A percentile compares a stretch with the other conserved stretches of the same genome.
Evolutionary conservation across 2,888 invertebrate species (phyloP).

Genomic region (Cerastis leucographa): DNA sequence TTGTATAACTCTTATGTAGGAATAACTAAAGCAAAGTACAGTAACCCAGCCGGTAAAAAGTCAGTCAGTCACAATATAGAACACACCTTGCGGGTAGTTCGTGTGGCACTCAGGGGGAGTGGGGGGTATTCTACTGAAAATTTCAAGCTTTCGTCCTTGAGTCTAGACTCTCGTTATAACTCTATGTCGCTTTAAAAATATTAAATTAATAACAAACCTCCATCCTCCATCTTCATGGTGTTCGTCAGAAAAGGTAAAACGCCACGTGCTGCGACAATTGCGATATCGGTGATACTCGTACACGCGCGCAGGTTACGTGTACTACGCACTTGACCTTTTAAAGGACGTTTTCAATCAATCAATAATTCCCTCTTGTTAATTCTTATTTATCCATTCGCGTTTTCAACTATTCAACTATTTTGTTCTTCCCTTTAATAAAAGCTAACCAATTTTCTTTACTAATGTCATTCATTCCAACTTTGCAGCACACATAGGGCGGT

Average conservation of each 20-base stretch:
- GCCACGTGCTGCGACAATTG: background rate
- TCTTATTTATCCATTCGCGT: background rate
- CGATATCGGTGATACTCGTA: background rate
- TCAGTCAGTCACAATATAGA: background rate
- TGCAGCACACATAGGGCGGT: background rate
- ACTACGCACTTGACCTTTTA: background rate
- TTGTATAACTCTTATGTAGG: slow-evolving; percentile 18
- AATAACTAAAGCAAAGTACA: slow-evolving; percentile 18
- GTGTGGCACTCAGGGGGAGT: background rate
- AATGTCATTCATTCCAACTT: background rate
- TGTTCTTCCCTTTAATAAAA: background rate
- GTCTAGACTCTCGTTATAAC: background rate
- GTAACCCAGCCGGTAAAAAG: background rate
- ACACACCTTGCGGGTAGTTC: background rate
- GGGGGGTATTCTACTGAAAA: background rate
- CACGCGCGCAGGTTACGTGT: slow-evolving; percentile 5
- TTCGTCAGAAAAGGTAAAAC: background rate
- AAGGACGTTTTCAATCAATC: background rate
- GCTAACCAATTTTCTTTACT: background rate
- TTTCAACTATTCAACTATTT: background rate
- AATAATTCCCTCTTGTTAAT: background rate
- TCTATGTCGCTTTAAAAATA: background rate
- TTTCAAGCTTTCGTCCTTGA: background rate
- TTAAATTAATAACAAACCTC: background rate
- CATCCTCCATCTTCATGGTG: background rate